Conservation (phyloP, 2,113 vertebrate species). For the Nothoprocta pentlandii region DNA sequence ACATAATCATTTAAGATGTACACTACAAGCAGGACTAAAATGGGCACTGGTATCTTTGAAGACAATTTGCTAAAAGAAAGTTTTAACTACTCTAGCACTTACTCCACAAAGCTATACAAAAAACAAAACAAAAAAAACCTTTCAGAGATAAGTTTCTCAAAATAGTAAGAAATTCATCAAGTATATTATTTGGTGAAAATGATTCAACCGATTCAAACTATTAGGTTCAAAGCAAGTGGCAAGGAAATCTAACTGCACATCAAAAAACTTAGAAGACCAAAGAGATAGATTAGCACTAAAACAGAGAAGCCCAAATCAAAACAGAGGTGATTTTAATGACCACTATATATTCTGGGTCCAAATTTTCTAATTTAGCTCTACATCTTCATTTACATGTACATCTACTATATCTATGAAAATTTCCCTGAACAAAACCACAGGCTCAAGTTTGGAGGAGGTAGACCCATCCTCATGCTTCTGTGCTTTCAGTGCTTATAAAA, state of each 20-base stretch:
- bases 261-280: background rate
- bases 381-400: background rate
- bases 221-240: background rate
- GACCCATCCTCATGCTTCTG: background rate
- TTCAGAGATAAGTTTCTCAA: background rate
- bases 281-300: background rate
- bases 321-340: background rate
- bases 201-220: background rate
- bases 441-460: background rate
- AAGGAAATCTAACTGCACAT: background rate
- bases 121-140: background rate
- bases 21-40: constrained; percentile 6
- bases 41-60: constrained; percentile 2
- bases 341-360: background rate
- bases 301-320: background rate
- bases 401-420: background rate
- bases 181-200: background rate
- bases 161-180: background rate
- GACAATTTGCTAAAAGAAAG: background rate
- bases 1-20: background rate
- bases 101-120: background rate
- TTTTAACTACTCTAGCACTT: background rate
- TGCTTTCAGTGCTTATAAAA: background rate
- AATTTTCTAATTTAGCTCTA: background rate
- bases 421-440: background rate